phyloP scores from a whole-genome alignment of 2,113 vertebrate species.

The Myotis lucifugus region DNA sequence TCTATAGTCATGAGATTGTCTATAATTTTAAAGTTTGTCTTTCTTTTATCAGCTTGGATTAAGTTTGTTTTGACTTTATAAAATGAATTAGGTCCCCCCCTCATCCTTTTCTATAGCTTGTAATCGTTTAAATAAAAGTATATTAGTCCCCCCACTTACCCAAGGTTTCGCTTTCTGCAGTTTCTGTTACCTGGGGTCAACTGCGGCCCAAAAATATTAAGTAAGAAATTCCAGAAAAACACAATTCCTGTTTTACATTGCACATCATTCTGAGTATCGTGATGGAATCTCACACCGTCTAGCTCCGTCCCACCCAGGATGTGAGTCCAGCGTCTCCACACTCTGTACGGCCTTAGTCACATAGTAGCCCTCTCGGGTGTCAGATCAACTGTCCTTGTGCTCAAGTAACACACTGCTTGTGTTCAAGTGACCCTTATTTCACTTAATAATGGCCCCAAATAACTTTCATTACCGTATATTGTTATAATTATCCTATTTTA shows the following conservation, averaged over 20 bases:
- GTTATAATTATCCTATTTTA: neutral
- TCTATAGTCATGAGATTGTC: neutral
- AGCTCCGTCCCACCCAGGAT: neutral
- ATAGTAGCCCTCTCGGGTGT: neutral
- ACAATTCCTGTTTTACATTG: neutral
- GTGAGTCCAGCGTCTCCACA: neutral
- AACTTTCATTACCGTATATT: neutral
- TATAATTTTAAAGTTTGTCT: neutral
- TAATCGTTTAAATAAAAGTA: neutral
- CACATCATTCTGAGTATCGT: neutral
- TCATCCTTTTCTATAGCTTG: neutral
- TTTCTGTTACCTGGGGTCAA: neutral
- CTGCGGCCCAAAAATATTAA: neutral
- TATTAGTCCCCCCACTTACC: neutral
- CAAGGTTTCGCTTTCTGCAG: neutral
- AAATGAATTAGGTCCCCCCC: neutral
- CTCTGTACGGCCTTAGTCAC: neutral
- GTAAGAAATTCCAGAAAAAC: neutral
- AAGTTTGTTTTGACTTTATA: slow-evolving; percentile 17
- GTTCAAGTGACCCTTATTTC: neutral
- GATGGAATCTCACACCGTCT: neutral
- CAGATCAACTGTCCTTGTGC: neutral
- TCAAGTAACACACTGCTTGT: neutral
- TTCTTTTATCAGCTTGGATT: neutral
- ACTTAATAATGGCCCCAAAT: neutral